These are phyloP conservation scores for Schrankia costaestrigalis DNA, from an alignment of 2,888 invertebrate species.

Conservation along the genomic window DNA sequence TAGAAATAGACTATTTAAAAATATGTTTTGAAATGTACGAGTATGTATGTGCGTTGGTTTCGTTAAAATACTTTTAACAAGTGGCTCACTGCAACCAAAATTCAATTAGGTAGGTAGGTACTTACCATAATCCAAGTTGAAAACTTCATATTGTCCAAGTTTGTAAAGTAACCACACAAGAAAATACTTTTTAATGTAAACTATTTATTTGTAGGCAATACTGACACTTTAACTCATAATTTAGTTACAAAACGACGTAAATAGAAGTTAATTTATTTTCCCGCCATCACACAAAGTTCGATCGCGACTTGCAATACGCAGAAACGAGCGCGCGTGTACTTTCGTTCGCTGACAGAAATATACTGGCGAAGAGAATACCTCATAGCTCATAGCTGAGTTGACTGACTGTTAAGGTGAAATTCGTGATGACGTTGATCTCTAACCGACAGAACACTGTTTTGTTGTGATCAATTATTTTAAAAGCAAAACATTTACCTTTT, in stretches of 20 bases:
- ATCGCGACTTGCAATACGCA: constrained; percentile 46
- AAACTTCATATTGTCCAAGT: constrained; percentile 47
- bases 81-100: too few species aligned
- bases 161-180: constrained; percentile 31
- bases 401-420: constrained; percentile 36
- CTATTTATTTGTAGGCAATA: constrained; percentile 18
- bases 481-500: too few species aligned
- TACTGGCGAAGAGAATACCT: constrained; percentile 41
- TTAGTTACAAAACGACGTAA: constrained; percentile 6
- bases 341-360: constrained; percentile 41
- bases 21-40: too few species aligned
- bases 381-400: constrained; percentile 18
- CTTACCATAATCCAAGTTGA: constrained; percentile 49
- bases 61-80: too few species aligned
- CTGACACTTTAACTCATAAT: constrained; percentile 9
- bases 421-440: constrained; percentile 34
- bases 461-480: constrained; percentile 27
- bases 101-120: too few species aligned
- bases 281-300: constrained; percentile 68
- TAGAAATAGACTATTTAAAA: too few species aligned
- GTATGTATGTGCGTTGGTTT: too few species aligned
- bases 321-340: constrained; percentile 40
- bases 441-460: constrained; percentile 18
- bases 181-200: constrained; percentile 14
- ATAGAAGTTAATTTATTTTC: constrained; percentile 38